These are phyloP conservation scores for Anser cygnoides DNA, from an alignment of 2,113 vertebrate genomes.

Conservation along the genomic window DNA sequence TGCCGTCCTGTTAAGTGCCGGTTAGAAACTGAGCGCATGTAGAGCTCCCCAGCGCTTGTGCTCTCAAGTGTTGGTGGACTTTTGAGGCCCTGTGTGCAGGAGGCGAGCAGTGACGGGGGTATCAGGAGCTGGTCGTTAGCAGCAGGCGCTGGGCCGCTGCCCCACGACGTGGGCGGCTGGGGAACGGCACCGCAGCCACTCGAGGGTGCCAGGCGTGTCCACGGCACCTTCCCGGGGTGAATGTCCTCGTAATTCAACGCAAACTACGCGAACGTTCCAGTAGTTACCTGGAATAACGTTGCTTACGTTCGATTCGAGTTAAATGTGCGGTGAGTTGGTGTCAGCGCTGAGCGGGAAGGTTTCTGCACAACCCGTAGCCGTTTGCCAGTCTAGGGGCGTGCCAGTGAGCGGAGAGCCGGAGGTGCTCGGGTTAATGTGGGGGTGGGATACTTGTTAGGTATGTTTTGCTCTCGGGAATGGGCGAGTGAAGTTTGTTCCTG, in stretches of 20 bases:
- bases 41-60: fast-evolving
- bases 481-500: too few species aligned
- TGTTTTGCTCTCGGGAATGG: fast-evolving
- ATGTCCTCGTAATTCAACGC: fast-evolving
- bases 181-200: neutral
- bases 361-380: fast-evolving
- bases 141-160: neutral
- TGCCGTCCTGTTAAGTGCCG: fast-evolving
- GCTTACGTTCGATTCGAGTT: neutral
- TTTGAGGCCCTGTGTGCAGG: neutral
- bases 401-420: too few species aligned
- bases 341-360: fast-evolving
- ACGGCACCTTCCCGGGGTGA: neutral
- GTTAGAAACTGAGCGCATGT: fast-evolving
- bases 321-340: too few species aligned
- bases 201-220: too few species aligned
- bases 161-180: neutral
- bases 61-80: neutral
- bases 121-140: fast-evolving
- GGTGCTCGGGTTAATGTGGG: too few species aligned
- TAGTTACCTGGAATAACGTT: fast-evolving
- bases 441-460: fast-evolving
- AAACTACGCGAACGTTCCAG: fast-evolving
- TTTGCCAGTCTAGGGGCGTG: too few species aligned
- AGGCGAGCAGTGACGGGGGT: too few species aligned